Evolutionary conservation across 2,888 invertebrate species (phyloP).

Genomic region (Meganola albula): DNA sequence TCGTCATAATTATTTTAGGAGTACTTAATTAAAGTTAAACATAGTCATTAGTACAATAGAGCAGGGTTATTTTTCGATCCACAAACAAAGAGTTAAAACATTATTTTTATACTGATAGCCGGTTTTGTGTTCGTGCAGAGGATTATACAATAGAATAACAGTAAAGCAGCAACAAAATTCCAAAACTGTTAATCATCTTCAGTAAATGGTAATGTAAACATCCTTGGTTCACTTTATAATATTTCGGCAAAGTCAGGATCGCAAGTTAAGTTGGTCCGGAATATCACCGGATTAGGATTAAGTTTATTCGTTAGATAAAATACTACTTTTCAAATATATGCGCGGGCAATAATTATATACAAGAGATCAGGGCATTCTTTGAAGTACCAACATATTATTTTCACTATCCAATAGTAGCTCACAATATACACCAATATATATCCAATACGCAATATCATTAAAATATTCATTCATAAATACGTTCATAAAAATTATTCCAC

Average conservation of each 20-base stretch:
- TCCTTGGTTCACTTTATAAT: constrained; percentile 60
- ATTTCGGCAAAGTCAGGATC: constrained; percentile 67
- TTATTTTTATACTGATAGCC: constrained; percentile 77
- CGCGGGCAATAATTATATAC: constrained; percentile 43
- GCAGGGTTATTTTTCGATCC: constrained; percentile 78
- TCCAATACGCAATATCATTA: constrained; percentile 22
- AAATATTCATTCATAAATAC: too few species aligned
- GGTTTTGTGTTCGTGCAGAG: constrained; percentile 72
- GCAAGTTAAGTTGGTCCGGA: constrained; percentile 60
- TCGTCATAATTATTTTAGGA: constrained; percentile 73
- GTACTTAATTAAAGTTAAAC: constrained; percentile 76
- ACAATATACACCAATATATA: constrained; percentile 25
- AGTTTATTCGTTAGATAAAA: constrained; percentile 73
- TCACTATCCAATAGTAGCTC: constrained; percentile 23
- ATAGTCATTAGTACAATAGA: constrained; percentile 77
- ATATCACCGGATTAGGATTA: constrained; percentile 61
- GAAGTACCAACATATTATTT: constrained; percentile 13
- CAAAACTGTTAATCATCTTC: constrained; percentile 63
- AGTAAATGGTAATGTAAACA: constrained; percentile 59
- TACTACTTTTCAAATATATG: constrained; percentile 59
- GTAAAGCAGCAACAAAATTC: constrained; percentile 58
- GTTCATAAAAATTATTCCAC: too few species aligned
- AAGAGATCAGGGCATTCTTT: constrained; percentile 45
- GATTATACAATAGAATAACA: constrained; percentile 62
- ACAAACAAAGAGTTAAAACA: constrained; percentile 69